Evolutionary conservation across 2,797 vertebrate species (phyloP), one percentile per base, ranked within the genome.

Genomic region (Arrhamphus sclerolepis): DNA sequence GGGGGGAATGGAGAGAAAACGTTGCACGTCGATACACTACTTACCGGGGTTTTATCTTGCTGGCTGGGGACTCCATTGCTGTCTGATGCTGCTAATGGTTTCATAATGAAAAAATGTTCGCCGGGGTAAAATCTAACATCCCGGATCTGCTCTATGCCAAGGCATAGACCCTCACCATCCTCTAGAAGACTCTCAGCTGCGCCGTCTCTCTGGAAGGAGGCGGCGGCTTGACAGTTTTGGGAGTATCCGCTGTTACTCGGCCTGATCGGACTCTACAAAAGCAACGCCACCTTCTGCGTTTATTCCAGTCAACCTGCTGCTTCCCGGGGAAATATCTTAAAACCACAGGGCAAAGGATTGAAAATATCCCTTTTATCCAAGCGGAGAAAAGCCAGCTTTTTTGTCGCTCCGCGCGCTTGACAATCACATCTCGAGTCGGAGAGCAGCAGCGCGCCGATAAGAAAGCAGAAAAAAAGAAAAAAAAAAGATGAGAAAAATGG

Each of bases 21-120:
- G 71, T 0, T 43, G 58, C 75, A 47, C 75, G 59, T 87, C 80
- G 66, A 82, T 71, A 29, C 67, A 78, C 86, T 95, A 98, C 97
- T 98, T 93, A 99, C 97, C 89, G 95, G 94, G 84, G 93, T 93
- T 89, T 96, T 98, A 92, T 98, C 96, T 90, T 94, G 95, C 93
- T 97, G 96, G 92, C 94, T 95, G 92, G 93, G 93, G 95, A 96
- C 94, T 96, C 96, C 96, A 98, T 98, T 96, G 92, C 93, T 93
- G 92, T 95, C 95, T 92, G 95, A 90, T 81, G 94, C 84, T 90
- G 95, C 95, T 94, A 98, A 97, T 89, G 97, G 96, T 94, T 98
- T 99, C 97, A 99, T 99, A 94, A 93, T 96, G 95, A 94, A 94
- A 91, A 93, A 77, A 93, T 91, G 89, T 92, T 90, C 85, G 86